Conservation (phyloP, 2,797 vertebrate species). For the Carcharodon carcharias region DNA sequence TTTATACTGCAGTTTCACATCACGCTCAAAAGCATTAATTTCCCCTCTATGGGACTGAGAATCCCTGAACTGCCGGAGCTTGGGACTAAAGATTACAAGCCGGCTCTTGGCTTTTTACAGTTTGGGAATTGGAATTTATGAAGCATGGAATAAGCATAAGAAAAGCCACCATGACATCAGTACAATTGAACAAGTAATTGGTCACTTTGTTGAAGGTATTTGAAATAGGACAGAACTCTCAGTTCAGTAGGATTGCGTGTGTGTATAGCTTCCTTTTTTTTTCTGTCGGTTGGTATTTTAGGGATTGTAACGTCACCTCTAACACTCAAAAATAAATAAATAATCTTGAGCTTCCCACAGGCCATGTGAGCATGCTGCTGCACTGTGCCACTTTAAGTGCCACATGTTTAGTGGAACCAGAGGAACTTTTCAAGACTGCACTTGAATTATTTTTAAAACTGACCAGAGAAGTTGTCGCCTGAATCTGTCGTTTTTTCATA, state of each 20-base stretch:
- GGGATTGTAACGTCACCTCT: neutral
- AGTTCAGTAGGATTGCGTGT: neutral
- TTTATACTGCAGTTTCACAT: neutral
- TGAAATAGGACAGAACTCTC: neutral
- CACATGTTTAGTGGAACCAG: neutral
- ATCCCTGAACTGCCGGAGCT: neutral
- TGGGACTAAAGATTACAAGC: neutral
- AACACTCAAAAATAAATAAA: neutral
- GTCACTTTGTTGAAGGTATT: neutral
- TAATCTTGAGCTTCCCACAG: neutral
- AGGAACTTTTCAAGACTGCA: neutral
- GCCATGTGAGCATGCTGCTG: neutral
- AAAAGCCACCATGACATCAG: neutral
- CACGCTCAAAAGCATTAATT: neutral
- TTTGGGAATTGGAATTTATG: neutral
- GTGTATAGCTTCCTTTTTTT: neutral
- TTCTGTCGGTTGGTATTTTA: neutral
- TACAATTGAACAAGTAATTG: neutral
- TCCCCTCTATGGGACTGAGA: neutral
- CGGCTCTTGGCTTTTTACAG: neutral
- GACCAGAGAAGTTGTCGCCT: neutral
- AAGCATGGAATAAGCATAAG: neutral
- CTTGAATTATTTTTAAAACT: neutral
- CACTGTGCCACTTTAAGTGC: slow-evolving; percentile 5
- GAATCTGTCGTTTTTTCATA: neutral